Evolutionary conservation across 2,797 vertebrate genomes (phyloP).

Genomic region (Pantherophis alleghaniensis): DNA sequence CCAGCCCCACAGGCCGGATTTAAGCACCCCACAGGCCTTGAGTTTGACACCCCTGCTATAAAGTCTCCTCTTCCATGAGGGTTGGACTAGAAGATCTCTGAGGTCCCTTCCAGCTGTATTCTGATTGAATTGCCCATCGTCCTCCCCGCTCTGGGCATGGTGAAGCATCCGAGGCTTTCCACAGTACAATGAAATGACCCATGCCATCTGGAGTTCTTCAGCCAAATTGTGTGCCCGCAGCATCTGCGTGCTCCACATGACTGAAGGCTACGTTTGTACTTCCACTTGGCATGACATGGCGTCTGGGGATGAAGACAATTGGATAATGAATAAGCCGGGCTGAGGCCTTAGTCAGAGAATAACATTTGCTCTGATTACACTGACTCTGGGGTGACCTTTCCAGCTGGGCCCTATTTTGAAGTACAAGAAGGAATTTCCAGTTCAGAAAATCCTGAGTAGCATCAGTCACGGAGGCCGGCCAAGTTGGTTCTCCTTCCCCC

Average conservation of each 20-base stretch:
- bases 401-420: not conserved
- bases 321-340: conserved; percentile 46
- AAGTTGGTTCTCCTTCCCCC: not conserved
- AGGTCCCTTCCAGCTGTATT: not conserved
- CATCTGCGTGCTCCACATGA: conserved; percentile 51
- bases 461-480: not conserved
- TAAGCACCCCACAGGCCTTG: no score
- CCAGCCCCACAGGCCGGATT: no score
- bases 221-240: no score
- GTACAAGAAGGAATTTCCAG: not conserved
- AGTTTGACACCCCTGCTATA: no score
- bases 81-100: not conserved
- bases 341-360: conserved; percentile 48
- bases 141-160: not conserved
- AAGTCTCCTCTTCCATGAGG: not conserved
- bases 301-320: conserved; percentile 63
- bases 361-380: conserved; percentile 24
- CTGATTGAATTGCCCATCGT: not conserved
- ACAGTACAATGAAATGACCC: not conserved
- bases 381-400: not conserved
- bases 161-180: conserved; percentile 32
- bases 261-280: conserved; percentile 59
- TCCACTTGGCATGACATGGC: conserved; percentile 58
- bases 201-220: conserved; percentile 46
- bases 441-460: not conserved